phyloP scores from a whole-genome alignment of 1,140 invertebrate species.

The Tribolium madens region DNA sequence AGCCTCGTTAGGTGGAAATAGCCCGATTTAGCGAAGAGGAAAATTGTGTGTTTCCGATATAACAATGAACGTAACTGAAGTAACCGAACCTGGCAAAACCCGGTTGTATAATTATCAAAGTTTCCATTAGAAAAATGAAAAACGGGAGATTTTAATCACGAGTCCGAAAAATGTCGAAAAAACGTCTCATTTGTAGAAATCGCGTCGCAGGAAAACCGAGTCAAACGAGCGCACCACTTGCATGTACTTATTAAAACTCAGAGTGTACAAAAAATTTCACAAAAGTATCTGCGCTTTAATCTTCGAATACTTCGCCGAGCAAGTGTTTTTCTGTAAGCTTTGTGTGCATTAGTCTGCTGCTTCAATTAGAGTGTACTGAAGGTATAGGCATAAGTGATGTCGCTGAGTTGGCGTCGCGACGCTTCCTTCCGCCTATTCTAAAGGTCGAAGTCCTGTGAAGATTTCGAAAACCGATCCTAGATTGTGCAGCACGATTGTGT shows the following conservation, averaged over 20 bases:
- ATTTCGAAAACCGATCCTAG: too few species aligned
- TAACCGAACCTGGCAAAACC: neutral
- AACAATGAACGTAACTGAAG: neutral
- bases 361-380: constrained; percentile 50
- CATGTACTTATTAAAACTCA: constrained; percentile 52
- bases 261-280: constrained; percentile 47
- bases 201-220: constrained; percentile 28
- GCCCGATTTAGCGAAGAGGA: neutral
- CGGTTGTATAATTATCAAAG: constrained; percentile 21
- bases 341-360: constrained; percentile 51
- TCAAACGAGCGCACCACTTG: constrained; percentile 50
- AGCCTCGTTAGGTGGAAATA: neutral
- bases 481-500: neutral
- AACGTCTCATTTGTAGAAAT: constrained; percentile 32
- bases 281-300: constrained; percentile 54
- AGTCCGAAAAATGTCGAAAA: constrained; percentile 34
- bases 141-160: constrained; percentile 21
- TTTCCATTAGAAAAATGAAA: constrained; percentile 36
- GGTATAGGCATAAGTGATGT: constrained; percentile 40
- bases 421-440: constrained; percentile 4
- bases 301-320: constrained; percentile 50
- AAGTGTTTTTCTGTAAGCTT: constrained; percentile 55
- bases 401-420: constrained; percentile 38
- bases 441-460: neutral
- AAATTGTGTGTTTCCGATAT: constrained; percentile 7